These are phyloP conservation scores for Drosophila oshimai DNA, from an alignment of 1,140 invertebrate species.

Conservation along the genomic window DNA sequence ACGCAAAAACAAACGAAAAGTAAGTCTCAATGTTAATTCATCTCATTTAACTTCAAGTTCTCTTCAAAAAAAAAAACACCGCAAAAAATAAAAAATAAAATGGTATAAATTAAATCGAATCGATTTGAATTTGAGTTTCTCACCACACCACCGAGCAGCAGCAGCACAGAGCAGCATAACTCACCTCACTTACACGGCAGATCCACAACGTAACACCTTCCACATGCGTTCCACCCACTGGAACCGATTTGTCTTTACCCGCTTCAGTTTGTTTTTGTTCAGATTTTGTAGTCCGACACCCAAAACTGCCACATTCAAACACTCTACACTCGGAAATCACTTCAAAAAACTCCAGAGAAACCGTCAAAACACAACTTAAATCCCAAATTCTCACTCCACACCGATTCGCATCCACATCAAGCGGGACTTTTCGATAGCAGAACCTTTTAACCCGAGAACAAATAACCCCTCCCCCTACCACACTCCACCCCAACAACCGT, in stretches of 20 bases:
- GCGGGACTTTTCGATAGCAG: not conserved
- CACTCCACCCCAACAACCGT: not conserved
- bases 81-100: not conserved
- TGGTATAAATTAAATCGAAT: slow-evolving; percentile 5
- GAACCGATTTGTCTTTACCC: slow-evolving; percentile 32
- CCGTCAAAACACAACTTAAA: slow-evolving; percentile 36
- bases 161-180: slow-evolving; percentile 23
- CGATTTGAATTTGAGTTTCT: slow-evolving; percentile 16
- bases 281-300: slow-evolving; percentile 33
- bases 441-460: not conserved
- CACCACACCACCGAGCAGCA: slow-evolving; percentile 1
- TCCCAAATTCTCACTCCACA: slow-evolving; percentile 22
- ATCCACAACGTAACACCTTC: slow-evolving; percentile 15
- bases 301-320: slow-evolving; percentile 4
- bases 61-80: slow-evolving; percentile 9
- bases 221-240: slow-evolving; percentile 25
- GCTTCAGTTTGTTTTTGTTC: slow-evolving; percentile 45
- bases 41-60: slow-evolving; percentile 33
- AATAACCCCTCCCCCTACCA: not conserved
- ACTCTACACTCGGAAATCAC: slow-evolving; percentile 25
- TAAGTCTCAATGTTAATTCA: slow-evolving; percentile 74
- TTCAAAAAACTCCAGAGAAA: slow-evolving; percentile 31
- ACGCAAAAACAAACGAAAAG: slow-evolving; percentile 75
- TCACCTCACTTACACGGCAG: not conserved
- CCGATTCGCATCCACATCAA: slow-evolving; percentile 6